phyloP scores from a whole-genome alignment of 92 coral and sea anemone genomes.

The Palythoa grandiflora region DNA sequence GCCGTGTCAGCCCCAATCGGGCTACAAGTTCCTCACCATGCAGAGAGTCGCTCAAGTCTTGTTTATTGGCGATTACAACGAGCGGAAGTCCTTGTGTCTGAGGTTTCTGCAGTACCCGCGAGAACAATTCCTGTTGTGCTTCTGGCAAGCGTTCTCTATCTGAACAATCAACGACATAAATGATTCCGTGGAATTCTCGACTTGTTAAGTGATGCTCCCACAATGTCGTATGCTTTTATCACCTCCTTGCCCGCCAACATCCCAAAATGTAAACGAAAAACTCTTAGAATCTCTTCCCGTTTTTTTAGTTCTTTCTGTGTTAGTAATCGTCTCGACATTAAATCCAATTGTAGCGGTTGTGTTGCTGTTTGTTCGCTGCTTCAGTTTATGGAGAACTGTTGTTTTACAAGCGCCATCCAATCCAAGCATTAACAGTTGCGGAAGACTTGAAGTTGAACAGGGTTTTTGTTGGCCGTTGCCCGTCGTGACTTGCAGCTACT shows the following conservation, averaged over 20 bases:
- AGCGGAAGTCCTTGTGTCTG: constrained; percentile 33
- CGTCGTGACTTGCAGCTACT: not conserved
- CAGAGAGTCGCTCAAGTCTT: constrained; percentile 14
- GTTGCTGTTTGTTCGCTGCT: not conserved
- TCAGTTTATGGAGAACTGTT: constrained; percentile 23
- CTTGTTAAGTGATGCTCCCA: constrained; percentile 38
- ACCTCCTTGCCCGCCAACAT: constrained; percentile 34
- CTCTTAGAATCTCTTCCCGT: not conserved
- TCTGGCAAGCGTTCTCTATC: constrained; percentile 15
- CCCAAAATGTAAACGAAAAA: constrained; percentile 32
- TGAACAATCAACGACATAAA: constrained; percentile 41
- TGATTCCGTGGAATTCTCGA: constrained; percentile 14
- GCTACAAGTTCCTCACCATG: not conserved
- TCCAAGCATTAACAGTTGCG: constrained; percentile 40
- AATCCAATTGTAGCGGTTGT: constrained; percentile 28
- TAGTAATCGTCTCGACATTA: constrained; percentile 21
- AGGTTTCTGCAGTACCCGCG: constrained; percentile 27
- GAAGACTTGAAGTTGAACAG: not conserved
- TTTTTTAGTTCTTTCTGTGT: not conserved
- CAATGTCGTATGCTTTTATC: not conserved
- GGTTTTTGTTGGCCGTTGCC: not conserved
- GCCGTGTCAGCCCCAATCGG: constrained; percentile 4
- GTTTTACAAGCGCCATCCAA: constrained; percentile 48
- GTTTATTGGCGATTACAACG: constrained; percentile 40
- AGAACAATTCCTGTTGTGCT: constrained; percentile 33